A percentile compares a stretch with the other conserved stretches of the same genome.
Evolutionary conservation across 2,888 invertebrate genomes (phyloP).

Genomic region (Monochamus alternatus): DNA sequence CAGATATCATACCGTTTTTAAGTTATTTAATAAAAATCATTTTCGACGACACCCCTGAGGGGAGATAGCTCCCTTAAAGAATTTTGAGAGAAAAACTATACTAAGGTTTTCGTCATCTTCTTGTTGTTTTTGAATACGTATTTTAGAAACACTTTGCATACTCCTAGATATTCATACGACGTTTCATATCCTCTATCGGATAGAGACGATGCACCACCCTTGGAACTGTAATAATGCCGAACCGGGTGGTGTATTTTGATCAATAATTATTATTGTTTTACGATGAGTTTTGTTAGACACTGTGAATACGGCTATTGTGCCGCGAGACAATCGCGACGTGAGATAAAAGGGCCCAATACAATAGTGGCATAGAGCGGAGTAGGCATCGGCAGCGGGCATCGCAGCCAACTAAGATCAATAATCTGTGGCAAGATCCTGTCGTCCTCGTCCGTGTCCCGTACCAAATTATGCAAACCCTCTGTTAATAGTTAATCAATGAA

Average conservation of each 20-base stretch:
- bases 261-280: slow-evolving; percentile 49
- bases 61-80: too few relatives aligned
- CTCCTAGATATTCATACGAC: neutral
- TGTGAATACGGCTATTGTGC: slow-evolving; percentile 47
- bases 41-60: too few relatives aligned
- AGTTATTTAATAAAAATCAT: too few relatives aligned
- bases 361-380: slow-evolving; percentile 32
- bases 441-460: slow-evolving; percentile 52
- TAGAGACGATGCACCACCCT: slow-evolving; percentile 7
- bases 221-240: neutral
- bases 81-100: too few relatives aligned
- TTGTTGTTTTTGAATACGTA: too few relatives aligned
- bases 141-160: too few relatives aligned
- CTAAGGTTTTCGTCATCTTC: too few relatives aligned
- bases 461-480: slow-evolving; percentile 61
- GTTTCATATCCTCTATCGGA: neutral
- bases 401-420: slow-evolving; percentile 48
- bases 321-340: slow-evolving; percentile 44
- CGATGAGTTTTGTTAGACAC: slow-evolving; percentile 44
- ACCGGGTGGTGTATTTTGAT: slow-evolving; percentile 42
- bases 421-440: slow-evolving; percentile 56
- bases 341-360: slow-evolving; percentile 46
- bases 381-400: slow-evolving; percentile 38
- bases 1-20: too few relatives aligned
- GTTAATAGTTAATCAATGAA: slow-evolving; percentile 62